phyloP scores from a whole-genome alignment of 1,140 invertebrate species.

The Leptoteleia sp. region DNA sequence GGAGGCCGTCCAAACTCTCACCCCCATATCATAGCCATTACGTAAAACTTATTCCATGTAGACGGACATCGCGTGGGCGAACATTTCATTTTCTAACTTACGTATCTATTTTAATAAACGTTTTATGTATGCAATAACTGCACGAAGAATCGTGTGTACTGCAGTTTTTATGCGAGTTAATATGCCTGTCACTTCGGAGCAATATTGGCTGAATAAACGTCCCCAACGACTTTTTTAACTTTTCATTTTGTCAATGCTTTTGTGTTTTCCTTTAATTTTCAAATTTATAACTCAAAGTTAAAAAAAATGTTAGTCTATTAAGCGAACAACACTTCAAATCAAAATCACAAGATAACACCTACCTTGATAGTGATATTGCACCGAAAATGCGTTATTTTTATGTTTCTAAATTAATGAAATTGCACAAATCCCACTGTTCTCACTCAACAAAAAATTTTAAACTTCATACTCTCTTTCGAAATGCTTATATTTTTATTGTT shows the following conservation, averaged over 20 bases:
- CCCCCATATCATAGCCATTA: constrained; percentile 73
- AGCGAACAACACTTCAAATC: too few species aligned
- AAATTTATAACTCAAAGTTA: too few species aligned
- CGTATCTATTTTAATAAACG: constrained; percentile 54
- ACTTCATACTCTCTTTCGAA: too few species aligned
- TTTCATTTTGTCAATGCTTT: constrained; percentile 15
- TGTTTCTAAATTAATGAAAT: too few species aligned
- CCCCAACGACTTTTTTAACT: constrained; percentile 15
- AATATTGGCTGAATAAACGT: constrained; percentile 36
- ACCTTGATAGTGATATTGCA: too few species aligned
- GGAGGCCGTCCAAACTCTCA: constrained; percentile 70
- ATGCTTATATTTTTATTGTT: too few species aligned
- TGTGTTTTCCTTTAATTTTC: neutral
- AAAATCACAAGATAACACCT: too few species aligned
- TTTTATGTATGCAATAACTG: constrained; percentile 41
- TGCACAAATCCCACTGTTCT: too few species aligned
- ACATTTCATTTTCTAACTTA: constrained; percentile 69
- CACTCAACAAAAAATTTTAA: too few species aligned
- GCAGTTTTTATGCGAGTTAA: constrained; percentile 38
- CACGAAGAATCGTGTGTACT: constrained; percentile 26
- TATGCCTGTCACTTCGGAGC: constrained; percentile 26
- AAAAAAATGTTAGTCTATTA: too few species aligned
- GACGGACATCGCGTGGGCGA: constrained; percentile 64
- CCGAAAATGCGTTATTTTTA: too few species aligned
- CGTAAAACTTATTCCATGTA: constrained; percentile 70